A percentile compares a stretch with the other conserved stretches of the same genome.
Evolutionary conservation across 1,140 invertebrate species (phyloP).

Genomic region (Adoxophyes honmai): DNA sequence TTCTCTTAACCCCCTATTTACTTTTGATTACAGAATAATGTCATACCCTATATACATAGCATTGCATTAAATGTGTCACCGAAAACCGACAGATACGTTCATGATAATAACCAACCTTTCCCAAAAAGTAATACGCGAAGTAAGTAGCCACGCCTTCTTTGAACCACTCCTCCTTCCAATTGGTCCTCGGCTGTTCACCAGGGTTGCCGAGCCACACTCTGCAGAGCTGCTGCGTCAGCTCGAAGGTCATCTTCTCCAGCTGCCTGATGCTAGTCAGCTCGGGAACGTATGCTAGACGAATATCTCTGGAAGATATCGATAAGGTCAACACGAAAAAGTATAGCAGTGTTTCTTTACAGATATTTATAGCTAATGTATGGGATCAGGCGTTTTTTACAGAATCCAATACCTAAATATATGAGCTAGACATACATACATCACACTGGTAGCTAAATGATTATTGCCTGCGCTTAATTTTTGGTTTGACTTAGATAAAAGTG

Average conservation of each 20-base stretch:
- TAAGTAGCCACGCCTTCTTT: constrained; percentile 67
- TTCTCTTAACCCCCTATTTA: too few species aligned
- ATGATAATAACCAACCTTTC: constrained; percentile 39
- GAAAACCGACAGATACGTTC: neutral
- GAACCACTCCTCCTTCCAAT: constrained; percentile 68
- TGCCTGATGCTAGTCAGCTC: constrained; percentile 54
- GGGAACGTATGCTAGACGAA: constrained; percentile 32
- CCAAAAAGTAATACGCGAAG: constrained; percentile 58
- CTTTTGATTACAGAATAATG: too few species aligned
- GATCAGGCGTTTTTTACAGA: too few species aligned
- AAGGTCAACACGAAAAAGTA: too few species aligned
- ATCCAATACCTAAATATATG: too few species aligned
- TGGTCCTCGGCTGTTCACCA: constrained; percentile 45
- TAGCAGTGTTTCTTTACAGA: too few species aligned
- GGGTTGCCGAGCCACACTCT: constrained; percentile 66
- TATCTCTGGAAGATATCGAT: constrained; percentile 34
- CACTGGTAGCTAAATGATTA: too few species aligned
- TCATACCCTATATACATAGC: too few species aligned
- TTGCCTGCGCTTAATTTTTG: too few species aligned
- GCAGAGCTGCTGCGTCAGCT: constrained; percentile 55
- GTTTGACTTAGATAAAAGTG: too few species aligned
- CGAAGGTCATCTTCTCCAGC: constrained; percentile 51
- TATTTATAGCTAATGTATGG: too few species aligned
- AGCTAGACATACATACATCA: too few species aligned
- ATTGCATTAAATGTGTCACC: constrained; percentile 1